A percentile compares a stretch with the other conserved stretches of the same genome.
phyloP scores from a whole-genome alignment of 1,140 invertebrate genomes.

The Venustaconcha ellipsiformis region DNA sequence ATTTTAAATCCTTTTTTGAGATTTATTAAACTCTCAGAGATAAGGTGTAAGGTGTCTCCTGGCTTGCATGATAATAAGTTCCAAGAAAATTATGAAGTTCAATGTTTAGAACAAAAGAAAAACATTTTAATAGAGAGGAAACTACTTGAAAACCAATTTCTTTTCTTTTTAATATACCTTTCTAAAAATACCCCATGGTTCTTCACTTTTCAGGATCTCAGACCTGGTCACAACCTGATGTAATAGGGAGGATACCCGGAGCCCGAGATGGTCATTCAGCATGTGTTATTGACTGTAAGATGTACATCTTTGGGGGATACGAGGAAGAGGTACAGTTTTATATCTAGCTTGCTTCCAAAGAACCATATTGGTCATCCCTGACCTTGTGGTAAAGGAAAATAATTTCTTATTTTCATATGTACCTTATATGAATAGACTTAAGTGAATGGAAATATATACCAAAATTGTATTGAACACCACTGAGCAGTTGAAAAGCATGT shows the following conservation, averaged over 20 bases:
- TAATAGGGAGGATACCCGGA: conserved; percentile 78
- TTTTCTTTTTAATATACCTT: not conserved
- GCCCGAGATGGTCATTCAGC: conserved; percentile 92
- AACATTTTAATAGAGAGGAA: not conserved
- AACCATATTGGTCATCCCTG: no score
- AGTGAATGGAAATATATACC: no score
- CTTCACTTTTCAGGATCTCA: conserved; percentile 65
- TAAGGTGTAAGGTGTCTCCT: not conserved
- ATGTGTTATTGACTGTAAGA: conserved; percentile 82
- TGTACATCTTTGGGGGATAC: conserved; percentile 93
- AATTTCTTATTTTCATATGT: no score
- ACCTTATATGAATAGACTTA: no score
- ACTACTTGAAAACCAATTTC: not conserved
- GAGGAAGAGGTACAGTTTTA: conserved; percentile 56
- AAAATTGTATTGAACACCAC: no score
- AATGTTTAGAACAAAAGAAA: not conserved
- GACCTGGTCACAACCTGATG: conserved; percentile 77
- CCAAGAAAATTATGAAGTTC: no score
- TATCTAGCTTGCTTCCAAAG: no score
- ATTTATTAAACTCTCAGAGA: not conserved
- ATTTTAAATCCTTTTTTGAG: not conserved
- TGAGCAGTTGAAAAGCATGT: no score
- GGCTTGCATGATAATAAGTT: no score
- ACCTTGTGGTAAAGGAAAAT: no score
- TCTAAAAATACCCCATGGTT: not conserved